Percentiles rank a stretch among this genome's conserved stretches.
phyloP scores from a whole-genome alignment of 2,113 vertebrate species.

The Bubalus kerabau region DNA sequence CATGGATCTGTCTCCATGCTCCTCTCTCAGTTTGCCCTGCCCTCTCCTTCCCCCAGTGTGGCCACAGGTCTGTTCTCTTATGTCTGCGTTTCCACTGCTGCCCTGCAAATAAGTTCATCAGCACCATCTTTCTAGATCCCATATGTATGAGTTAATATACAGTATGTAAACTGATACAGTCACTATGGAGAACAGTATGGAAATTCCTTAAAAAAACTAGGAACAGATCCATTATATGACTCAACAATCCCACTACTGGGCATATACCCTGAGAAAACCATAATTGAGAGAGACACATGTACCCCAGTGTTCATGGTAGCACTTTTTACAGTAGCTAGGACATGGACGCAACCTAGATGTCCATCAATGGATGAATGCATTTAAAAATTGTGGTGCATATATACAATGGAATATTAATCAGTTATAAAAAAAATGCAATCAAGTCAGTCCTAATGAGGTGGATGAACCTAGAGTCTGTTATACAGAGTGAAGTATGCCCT shows the following conservation, averaged over 20 bases:
- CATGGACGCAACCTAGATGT: neutral
- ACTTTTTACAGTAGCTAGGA: neutral
- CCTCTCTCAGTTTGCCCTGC: neutral
- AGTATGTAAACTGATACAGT: neutral
- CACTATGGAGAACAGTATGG: neutral
- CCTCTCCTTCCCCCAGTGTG: neutral
- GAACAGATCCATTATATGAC: neutral
- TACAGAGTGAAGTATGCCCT: neutral
- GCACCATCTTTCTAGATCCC: neutral
- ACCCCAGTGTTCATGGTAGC: neutral
- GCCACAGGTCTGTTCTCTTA: neutral
- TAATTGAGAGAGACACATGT: neutral
- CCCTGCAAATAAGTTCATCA: neutral
- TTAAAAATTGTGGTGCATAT: neutral
- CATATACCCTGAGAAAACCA: neutral
- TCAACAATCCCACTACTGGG: neutral
- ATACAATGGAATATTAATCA: neutral
- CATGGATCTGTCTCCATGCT: too few species aligned
- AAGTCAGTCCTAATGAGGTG: neutral
- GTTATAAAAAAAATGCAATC: neutral
- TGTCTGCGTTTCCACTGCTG: fast-evolving
- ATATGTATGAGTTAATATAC: neutral
- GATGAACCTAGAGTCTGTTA: neutral
- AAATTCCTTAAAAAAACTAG: neutral
- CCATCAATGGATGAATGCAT: neutral